Evolutionary conservation across 1,140 invertebrate genomes (phyloP).

Genomic region (Cyrtorhinus lividipennis): DNA sequence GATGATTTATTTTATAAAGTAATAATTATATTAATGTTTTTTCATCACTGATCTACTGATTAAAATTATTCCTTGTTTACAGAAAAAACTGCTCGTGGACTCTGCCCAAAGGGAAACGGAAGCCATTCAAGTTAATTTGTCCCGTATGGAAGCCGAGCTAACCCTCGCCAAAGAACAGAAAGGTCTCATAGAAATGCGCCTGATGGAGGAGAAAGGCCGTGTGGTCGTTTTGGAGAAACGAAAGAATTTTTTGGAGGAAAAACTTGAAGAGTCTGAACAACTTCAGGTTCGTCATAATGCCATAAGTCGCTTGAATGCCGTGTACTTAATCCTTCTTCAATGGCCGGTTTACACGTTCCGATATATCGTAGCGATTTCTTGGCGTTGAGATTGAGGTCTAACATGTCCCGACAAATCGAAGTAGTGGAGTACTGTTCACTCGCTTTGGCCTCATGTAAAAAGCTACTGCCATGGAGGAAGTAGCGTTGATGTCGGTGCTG

Average conservation of each 20-base stretch:
- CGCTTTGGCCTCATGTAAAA: no score
- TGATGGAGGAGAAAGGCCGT: conserved; percentile 37
- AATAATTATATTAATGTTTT: background rate
- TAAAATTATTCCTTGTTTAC: conserved; percentile 20
- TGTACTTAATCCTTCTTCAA: no score
- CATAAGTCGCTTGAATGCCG: no score
- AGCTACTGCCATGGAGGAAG: no score
- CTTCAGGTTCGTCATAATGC: conserved; percentile 36
- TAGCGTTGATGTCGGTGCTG: no score
- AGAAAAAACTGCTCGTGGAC: conserved; percentile 34
- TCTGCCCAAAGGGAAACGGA: conserved; percentile 17
- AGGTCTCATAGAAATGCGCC: conserved; percentile 33
- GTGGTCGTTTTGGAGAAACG: conserved; percentile 35
- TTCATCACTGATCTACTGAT: conserved; percentile 19
- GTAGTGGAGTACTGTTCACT: no score
- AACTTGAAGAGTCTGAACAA: conserved; percentile 34
- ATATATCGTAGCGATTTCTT: no score
- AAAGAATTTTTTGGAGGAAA: conserved; percentile 33
- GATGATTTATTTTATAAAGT: no score
- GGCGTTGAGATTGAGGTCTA: no score
- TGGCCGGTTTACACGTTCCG: no score
- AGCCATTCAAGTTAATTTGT: conserved; percentile 9
- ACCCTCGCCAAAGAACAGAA: conserved; percentile 37
- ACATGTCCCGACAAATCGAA: no score
- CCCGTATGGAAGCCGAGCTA: conserved; percentile 34